Evolutionary conservation across 2,888 invertebrate genomes (phyloP), one percentile per base, ranked within the genome.

Genomic region (Cephus pygmeus): DNA sequence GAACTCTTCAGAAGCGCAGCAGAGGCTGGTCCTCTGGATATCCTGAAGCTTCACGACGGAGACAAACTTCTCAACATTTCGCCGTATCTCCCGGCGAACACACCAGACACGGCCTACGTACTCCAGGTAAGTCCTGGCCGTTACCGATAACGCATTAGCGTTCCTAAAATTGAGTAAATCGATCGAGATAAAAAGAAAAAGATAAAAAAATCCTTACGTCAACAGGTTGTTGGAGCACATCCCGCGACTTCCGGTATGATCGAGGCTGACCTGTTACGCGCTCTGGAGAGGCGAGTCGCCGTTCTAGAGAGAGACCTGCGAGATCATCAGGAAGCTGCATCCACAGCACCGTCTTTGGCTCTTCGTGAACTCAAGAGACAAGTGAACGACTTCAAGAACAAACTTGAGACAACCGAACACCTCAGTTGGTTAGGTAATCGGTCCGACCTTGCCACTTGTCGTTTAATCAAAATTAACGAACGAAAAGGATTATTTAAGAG

Each of bases 1-100:
- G 95, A 94, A 89, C 92, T 94, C 87, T 95, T 95, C 91, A 92
- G 94, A 89, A 93, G 93, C 81, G 95, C 95, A 81, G 94, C 94
- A 80, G 95, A 95, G 91, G 95, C 94, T 81, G 94, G 94, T 83
- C 94, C 94, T 83, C 92, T 93, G 88, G 95, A 95, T 88, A 94
- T 95, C 88, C 92, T 95, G 86, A 95, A 95, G 91, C 92, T 95
- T 86, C 94, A 94, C 87, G 92, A 92, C 81, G 92, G 93, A 79
- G 94, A 94, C 75, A 93, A 93, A 87, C 92, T 95, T 81, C 89
- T 94, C 87, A 94, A 94, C 91, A 94, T 95, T 87, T 94, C 93
- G 79, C 92, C 93, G 33, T 92, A 93, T 83, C 91, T 95, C 81
- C 92, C 92, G 81, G 91, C 93, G 74, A 95, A 95, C 88, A 92